Conservation (phyloP, 1,140 invertebrate genomes). For the Drosophila yakuba region DNA sequence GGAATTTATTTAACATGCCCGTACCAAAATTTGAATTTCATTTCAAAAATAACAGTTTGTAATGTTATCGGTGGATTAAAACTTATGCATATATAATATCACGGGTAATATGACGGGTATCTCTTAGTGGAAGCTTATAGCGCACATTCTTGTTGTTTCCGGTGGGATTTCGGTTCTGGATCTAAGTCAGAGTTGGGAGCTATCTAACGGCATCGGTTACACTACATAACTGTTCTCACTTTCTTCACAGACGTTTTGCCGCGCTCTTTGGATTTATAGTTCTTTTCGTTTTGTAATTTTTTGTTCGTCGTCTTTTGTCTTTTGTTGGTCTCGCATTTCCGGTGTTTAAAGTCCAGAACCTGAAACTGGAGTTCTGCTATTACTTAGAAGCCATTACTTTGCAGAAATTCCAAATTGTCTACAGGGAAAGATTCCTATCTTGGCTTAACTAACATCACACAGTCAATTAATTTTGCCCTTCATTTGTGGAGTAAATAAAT, state of each 20-base stretch:
- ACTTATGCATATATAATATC: no score
- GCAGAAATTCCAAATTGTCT: slow-evolving; percentile 21
- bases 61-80: no score
- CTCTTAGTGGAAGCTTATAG: no score
- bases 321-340: slow-evolving; percentile 69
- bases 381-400: slow-evolving; percentile 70
- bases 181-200: slow-evolving; percentile 39
- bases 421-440: slow-evolving; percentile 12
- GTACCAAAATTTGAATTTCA: no score
- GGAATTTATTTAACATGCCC: no score
- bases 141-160: slow-evolving; percentile 14
- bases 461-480: slow-evolving; percentile 6
- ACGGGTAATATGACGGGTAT: no score
- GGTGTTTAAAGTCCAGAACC: slow-evolving; percentile 50
- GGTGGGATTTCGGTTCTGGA: slow-evolving; percentile 45
- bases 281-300: slow-evolving; percentile 21
- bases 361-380: slow-evolving; percentile 12
- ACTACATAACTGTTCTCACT: slow-evolving; percentile 84
- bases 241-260: slow-evolving; percentile 62
- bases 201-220: slow-evolving; percentile 83
- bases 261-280: slow-evolving; percentile 62
- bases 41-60: no score
- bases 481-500: background rate
- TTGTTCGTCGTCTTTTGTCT: slow-evolving; percentile 13
- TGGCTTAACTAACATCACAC: slow-evolving; percentile 6